A percentile compares a stretch with the other conserved stretches of the same genome.
These are phyloP conservation scores for Parthenolecanium corni DNA, from an alignment of 2,888 invertebrate species.

Conservation along the genomic window DNA sequence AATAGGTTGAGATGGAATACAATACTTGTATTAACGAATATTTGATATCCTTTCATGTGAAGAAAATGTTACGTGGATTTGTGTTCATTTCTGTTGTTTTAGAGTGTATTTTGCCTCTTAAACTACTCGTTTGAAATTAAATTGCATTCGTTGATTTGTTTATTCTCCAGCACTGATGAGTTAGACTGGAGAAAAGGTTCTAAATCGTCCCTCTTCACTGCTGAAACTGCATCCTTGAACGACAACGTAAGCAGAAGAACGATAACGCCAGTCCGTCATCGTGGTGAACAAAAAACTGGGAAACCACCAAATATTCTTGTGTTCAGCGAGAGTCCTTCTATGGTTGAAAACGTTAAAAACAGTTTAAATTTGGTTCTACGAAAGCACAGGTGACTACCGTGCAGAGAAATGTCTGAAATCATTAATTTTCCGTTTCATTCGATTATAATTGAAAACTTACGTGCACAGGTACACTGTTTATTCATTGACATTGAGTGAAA, in stretches of 20 bases:
- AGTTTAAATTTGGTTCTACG: slow-evolving; percentile 58
- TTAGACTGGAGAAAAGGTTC: slow-evolving; percentile 25
- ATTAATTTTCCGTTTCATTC: not conserved
- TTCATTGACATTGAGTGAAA: slow-evolving; percentile 39
- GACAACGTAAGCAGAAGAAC: slow-evolving; percentile 19
- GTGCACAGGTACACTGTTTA: slow-evolving; percentile 40
- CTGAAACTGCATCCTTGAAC: slow-evolving; percentile 14
- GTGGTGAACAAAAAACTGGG: slow-evolving; percentile 35
- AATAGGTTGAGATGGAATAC: too few relatives aligned
- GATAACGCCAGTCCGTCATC: slow-evolving; percentile 27
- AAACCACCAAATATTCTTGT: slow-evolving; percentile 73
- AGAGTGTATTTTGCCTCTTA: not conserved
- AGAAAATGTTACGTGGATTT: too few relatives aligned
- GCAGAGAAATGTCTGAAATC: not conserved
- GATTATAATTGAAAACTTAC: not conserved
- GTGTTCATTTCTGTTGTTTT: not conserved
- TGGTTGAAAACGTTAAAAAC: slow-evolving; percentile 60
- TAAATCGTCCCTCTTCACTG: slow-evolving; percentile 26
- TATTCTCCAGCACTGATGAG: slow-evolving; percentile 15
- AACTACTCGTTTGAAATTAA: too few relatives aligned
- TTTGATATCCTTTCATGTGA: too few relatives aligned
- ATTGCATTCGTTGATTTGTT: too few relatives aligned
- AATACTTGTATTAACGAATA: too few relatives aligned
- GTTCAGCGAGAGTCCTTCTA: slow-evolving; percentile 63
- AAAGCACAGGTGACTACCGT: slow-evolving; percentile 49